phyloP scores from a whole-genome alignment of 2,113 vertebrate species.

The Aegypius monachus region DNA sequence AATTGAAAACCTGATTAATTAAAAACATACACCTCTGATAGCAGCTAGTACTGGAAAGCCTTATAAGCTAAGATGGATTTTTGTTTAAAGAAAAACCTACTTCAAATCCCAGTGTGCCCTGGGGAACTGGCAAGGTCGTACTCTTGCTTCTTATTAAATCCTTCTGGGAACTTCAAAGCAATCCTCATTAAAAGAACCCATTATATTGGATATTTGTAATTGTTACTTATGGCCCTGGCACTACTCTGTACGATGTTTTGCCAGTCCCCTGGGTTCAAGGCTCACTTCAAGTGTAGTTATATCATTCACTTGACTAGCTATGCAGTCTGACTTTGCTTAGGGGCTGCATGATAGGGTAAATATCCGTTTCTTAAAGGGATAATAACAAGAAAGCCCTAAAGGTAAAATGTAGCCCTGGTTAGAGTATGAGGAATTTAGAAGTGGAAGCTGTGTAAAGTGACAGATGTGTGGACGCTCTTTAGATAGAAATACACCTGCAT shows the following conservation, averaged over 20 bases:
- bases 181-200: neutral
- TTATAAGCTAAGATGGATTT: neutral
- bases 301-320: neutral
- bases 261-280: neutral
- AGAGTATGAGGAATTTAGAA: neutral
- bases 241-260: neutral
- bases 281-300: neutral
- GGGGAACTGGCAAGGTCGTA: neutral
- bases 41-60: neutral
- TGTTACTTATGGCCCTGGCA: neutral
- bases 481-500: neutral
- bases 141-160: neutral
- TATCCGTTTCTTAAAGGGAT: neutral
- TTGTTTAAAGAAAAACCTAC: neutral
- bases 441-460: neutral
- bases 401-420: neutral
- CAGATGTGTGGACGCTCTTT: neutral
- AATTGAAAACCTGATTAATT: neutral
- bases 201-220: neutral
- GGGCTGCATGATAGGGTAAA: neutral
- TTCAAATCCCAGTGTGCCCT: neutral
- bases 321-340: neutral
- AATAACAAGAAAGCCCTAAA: neutral
- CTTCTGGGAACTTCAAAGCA: conserved; percentile 21
- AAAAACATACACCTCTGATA: neutral